Percentiles rank a stretch among this genome's conserved stretches.
Conservation (phyloP, 2,113 vertebrate genomes). For the Pygoscelis adeliae region DNA sequence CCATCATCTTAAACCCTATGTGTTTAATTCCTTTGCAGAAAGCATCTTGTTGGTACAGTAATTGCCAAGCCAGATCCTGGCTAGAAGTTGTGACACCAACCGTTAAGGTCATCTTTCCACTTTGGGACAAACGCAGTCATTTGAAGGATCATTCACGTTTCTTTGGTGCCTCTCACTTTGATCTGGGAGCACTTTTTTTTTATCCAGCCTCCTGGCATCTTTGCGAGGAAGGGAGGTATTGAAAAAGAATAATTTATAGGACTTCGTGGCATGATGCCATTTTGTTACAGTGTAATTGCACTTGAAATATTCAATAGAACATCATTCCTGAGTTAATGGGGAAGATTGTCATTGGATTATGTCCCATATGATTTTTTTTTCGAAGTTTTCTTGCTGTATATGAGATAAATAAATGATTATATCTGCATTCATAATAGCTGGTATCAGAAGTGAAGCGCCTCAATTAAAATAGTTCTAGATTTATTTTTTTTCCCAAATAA, state of each 20-base stretch:
- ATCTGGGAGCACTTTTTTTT: not conserved
- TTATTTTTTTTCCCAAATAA: not conserved
- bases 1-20: not conserved
- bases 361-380: not conserved
- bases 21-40: not conserved
- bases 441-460: not conserved
- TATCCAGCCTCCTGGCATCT: not conserved
- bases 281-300: not conserved
- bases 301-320: not conserved
- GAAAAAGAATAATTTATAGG: not conserved
- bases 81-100: not conserved
- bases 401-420: constrained; percentile 8
- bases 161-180: not conserved
- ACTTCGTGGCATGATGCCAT: not conserved
- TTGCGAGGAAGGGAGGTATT: not conserved
- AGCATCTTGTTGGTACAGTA: not conserved
- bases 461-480: not conserved
- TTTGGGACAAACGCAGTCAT: not conserved
- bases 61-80: not conserved
- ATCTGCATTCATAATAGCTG: not conserved
- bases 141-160: not conserved
- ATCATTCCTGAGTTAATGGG: not conserved
- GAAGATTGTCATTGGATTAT: not conserved
- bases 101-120: not conserved
- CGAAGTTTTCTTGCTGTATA: not conserved